phyloP scores from a whole-genome alignment of 2,888 invertebrate genomes.

The Meiosimyza platycephala region DNA sequence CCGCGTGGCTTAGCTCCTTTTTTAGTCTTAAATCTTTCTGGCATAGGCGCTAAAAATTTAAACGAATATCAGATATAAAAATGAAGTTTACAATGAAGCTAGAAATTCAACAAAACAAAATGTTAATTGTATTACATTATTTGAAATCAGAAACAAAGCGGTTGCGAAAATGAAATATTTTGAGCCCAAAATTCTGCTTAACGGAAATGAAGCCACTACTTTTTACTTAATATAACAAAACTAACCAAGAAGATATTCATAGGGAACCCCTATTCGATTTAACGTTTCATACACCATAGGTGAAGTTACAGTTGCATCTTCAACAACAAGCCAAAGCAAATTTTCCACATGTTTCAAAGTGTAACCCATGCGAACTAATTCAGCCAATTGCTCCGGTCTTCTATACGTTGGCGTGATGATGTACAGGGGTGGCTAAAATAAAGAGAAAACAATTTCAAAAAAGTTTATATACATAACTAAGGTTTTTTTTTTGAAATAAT shows the following conservation, averaged over 20 bases:
- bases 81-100: conserved; percentile 29
- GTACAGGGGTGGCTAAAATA: conserved; percentile 70
- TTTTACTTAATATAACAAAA: conserved; percentile 25
- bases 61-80: conserved; percentile 7
- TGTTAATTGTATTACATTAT: no score
- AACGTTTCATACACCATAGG: conserved; percentile 68
- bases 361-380: conserved; percentile 79
- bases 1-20: conserved; percentile 72
- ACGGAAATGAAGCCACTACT: no score
- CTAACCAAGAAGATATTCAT: conserved; percentile 72
- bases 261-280: conserved; percentile 70
- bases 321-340: conserved; percentile 80
- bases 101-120: background rate
- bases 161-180: no score
- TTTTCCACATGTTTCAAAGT: conserved; percentile 76
- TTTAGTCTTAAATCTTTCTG: conserved; percentile 72
- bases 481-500: conserved; percentile 7
- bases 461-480: background rate
- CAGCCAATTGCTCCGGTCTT: conserved; percentile 82
- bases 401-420: conserved; percentile 81
- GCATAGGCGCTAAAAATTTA: conserved; percentile 73
- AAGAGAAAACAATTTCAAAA: conserved; percentile 20
- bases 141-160: no score
- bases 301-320: conserved; percentile 73
- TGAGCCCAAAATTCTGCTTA: no score